Evolutionary conservation across 2,113 vertebrate genomes (phyloP), one percentile per base, ranked within the genome.

Genomic region (Dasypus novemcinctus): DNA sequence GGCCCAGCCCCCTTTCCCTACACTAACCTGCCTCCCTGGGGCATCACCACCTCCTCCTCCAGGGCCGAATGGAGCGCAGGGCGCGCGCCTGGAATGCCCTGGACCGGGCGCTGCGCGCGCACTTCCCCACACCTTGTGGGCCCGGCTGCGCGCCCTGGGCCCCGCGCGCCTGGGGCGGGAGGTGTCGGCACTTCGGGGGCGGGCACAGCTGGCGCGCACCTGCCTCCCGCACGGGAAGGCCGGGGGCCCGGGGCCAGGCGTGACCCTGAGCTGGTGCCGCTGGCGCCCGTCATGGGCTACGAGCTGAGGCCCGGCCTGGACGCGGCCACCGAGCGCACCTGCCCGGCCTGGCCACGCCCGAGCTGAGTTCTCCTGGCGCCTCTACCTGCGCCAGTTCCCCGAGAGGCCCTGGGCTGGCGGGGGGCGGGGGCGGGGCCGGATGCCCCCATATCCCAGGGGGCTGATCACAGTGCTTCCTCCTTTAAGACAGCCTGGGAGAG

Each of bases 101-200:
- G 33, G 99, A 99, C 97, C 99, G 98, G 99, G 98, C 97, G 15
- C 98, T 99, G 64, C 99, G 99, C 96, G 76, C 81, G 5, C 98
- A 99, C 94, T 99, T 99, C 74, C 99, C 74, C 75, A 86, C 72
- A 99, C 5, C 99, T n/a, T 99, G 92, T 99, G 99, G 99, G 92
- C 95, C 2, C 98, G 96, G 63, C 96, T 99, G 1, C 66, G 71
- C 1, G 89, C 90, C 61, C 68, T 99, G 3, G 99, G 99, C 1
- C 94, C 52, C 98, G 99, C 38, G 98, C 97, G 96, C 97, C 14
- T 93, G 49, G 78, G 97, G 29, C 98, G 97, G 7, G 91, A 66
- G 0, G n/a, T n/a, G n/a, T n/a, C n/a, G n/a, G n/a, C n/a, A n/a
- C n/a, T n/a, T n/a, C n/a, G n/a, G n/a, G n/a, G n/a, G n/a, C n/a